Evolutionary conservation across 2,113 vertebrate genomes (phyloP).

Genomic region (Melanocharis versteri): DNA sequence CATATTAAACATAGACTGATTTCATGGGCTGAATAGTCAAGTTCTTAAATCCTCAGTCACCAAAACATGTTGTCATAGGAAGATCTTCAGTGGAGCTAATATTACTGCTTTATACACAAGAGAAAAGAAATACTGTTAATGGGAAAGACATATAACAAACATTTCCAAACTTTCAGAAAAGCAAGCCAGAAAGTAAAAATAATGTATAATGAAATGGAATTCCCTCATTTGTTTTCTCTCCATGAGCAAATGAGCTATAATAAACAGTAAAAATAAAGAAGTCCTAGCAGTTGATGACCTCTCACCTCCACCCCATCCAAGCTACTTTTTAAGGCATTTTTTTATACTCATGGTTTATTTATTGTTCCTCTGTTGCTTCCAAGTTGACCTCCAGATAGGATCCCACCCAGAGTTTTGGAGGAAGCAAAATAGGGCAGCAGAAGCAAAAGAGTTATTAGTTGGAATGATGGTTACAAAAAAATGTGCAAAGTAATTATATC

Average conservation of each 20-base stretch:
- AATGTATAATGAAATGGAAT: background rate
- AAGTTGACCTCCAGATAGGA: slow-evolving; percentile 9
- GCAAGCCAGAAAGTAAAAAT: background rate
- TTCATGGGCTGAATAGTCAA: background rate
- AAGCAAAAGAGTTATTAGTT: background rate
- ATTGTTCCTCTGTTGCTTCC: slow-evolving; percentile 24
- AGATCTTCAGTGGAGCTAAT: background rate
- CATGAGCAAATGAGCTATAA: background rate
- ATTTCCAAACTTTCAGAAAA: background rate
- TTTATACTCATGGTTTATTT: slow-evolving; percentile 34
- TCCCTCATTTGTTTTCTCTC: slow-evolving; percentile 27
- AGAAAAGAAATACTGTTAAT: background rate
- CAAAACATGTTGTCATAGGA: background rate
- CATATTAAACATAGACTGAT: background rate
- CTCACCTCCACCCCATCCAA: background rate
- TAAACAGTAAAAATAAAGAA: slow-evolving; percentile 19
- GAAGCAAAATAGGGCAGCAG: background rate
- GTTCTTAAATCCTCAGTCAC: background rate
- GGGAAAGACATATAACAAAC: background rate
- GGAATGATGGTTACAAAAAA: background rate
- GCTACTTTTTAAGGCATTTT: slow-evolving; percentile 19
- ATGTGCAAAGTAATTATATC: background rate
- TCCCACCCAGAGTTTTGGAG: background rate
- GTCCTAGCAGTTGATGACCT: background rate
- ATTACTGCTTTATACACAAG: background rate